Evolutionary conservation across 2,888 invertebrate genomes (phyloP).

Genomic region (Acanthosepion lycidas): DNA sequence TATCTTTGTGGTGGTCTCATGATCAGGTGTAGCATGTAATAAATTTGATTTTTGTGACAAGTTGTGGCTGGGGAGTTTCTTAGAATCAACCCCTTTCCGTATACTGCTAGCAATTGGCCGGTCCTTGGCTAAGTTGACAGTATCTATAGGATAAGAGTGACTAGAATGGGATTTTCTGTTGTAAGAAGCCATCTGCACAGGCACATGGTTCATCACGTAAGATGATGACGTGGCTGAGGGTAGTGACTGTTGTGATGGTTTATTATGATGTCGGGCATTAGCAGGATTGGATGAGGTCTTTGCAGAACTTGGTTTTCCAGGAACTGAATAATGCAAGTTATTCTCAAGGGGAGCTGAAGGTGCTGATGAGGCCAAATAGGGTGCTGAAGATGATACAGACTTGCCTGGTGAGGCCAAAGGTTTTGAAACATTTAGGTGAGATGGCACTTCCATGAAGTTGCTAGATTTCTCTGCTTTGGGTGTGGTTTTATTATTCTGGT

Average conservation of each 20-base stretch:
- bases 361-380: too few species aligned
- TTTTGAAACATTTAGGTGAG: not conserved
- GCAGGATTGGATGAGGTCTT: not conserved
- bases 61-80: not conserved
- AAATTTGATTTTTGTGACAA: not conserved
- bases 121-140: not conserved
- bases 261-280: not conserved
- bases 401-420: not conserved
- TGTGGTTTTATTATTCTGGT: constrained; percentile 56
- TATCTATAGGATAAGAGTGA: not conserved
- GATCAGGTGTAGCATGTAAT: not conserved
- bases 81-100: not conserved
- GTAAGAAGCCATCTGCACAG: not conserved
- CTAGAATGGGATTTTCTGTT: not conserved
- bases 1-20: not conserved
- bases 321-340: not conserved
- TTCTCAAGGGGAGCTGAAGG: too few species aligned
- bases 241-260: not conserved
- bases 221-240: not conserved
- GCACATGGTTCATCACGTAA: not conserved
- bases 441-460: not conserved
- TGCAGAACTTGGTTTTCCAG: not conserved
- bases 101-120: not conserved
- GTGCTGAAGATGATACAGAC: not conserved
- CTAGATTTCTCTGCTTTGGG: not conserved